Evolutionary conservation across 2,113 vertebrate species (phyloP).

Genomic region (Ctenodactylus gundi): DNA sequence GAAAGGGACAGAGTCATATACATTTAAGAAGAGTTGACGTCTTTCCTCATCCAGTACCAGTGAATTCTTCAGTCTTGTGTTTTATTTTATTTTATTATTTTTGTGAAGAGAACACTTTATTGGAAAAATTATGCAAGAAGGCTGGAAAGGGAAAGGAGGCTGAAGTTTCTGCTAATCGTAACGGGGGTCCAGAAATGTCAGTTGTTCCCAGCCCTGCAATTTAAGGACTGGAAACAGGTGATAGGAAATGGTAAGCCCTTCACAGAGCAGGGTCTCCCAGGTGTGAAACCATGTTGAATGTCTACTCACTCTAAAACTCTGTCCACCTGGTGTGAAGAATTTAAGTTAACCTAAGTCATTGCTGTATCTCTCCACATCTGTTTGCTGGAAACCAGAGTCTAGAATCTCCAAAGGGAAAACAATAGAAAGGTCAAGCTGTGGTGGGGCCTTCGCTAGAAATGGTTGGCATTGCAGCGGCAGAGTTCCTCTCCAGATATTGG

Average conservation of each 20-base stretch:
- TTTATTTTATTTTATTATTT: no score
- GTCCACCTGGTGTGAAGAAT: neutral
- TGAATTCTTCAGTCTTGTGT: neutral
- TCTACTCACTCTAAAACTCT: neutral
- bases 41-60: neutral
- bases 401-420: neutral
- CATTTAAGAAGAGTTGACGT: neutral
- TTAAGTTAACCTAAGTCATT: neutral
- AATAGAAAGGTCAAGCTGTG: neutral
- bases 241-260: neutral
- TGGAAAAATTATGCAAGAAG: no score
- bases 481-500: neutral
- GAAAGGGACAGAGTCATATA: neutral
- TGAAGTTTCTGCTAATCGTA: no score
- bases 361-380: neutral
- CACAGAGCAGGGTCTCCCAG: neutral
- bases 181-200: no score
- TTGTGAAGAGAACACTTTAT: no score
- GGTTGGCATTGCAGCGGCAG: neutral
- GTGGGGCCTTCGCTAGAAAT: neutral
- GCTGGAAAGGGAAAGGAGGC: no score
- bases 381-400: neutral
- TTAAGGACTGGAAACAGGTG: conserved; percentile 7
- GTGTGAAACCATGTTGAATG: neutral
- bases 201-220: no score